Evolutionary conservation across 2,888 invertebrate genomes (phyloP), one percentile per base, ranked within the genome.

Genomic region (Brachylomia viminalis): DNA sequence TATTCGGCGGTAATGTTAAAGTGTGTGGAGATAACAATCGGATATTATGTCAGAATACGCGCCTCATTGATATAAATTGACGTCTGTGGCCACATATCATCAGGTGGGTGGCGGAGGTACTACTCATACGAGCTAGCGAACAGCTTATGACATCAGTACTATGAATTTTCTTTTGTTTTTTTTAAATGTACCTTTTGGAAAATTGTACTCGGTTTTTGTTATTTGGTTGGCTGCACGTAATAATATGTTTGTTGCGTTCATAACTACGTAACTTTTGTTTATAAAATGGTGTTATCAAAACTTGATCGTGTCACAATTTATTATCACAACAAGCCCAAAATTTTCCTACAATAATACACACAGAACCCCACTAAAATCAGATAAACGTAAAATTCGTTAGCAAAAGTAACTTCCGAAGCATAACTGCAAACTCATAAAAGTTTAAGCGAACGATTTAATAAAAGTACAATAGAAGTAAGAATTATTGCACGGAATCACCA

Each of bases 401-500:
- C 83, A 77, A 88, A 82, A 90, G 82, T 86, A 85, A 88, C 81
- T 85, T 79, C 69, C 54, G 83, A 85, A 85, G 86, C 79, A 75
- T 82, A 87, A 88, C 87, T 86, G 87, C 88, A 88, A 90, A 92
- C 89, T 91, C 89, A 89, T 92, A 91, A 92, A 93, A 93, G 91
- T 92, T 92, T 87, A 91, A 91, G 88, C 89, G 84, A 83, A 89
- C 90, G 88, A 90, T 92, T 93, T 91, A 92, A 91, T 92, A 92
- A 90, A 92, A 92, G 91, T 91, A 91, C 89, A 91, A 87, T 88
- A 87, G 91, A 92, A 92, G 92, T 92, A 92, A 90, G 91, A 95
- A 95, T 93, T 93, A 95, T 94, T 93, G 92, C 93, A 93, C 93
- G 90, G 91, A 93, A 95, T 94, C 95, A 94, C 95, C 94, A 95